phyloP scores from a whole-genome alignment of 2,888 invertebrate species.

The Halictus quadricinctus region DNA sequence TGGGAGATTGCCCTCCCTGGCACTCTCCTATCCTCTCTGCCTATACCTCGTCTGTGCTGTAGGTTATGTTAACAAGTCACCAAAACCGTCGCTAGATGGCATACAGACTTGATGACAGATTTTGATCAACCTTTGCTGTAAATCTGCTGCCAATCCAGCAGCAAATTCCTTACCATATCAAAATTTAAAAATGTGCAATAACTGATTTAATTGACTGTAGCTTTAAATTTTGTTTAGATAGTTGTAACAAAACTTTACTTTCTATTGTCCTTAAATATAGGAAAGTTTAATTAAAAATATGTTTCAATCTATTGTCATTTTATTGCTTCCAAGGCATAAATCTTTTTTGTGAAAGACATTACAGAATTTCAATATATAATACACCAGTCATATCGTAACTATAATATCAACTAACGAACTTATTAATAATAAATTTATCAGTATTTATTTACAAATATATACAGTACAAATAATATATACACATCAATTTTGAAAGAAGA shows the following conservation, averaged over 20 bases:
- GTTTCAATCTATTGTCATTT: constrained; percentile 27
- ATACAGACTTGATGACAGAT: no score
- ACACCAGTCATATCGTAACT: constrained; percentile 15
- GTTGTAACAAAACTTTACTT: not conserved
- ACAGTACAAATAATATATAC: constrained; percentile 48
- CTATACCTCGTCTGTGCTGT: no score
- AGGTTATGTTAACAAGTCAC: no score
- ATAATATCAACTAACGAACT: constrained; percentile 24
- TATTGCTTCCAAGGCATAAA: constrained; percentile 22
- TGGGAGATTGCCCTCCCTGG: no score
- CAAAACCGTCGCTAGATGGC: no score
- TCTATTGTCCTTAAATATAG: not conserved
- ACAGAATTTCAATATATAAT: constrained; percentile 17
- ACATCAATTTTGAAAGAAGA: constrained; percentile 19
- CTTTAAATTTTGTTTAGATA: no score
- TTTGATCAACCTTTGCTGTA: no score
- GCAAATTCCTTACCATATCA: no score
- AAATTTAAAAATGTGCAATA: no score
- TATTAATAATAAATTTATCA: constrained; percentile 28
- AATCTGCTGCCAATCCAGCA: no score
- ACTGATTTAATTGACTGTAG: no score
- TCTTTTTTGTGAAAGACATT: not conserved
- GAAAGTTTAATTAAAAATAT: constrained; percentile 18
- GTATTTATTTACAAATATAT: constrained; percentile 49
- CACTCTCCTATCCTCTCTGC: no score